Percentiles rank a stretch among this genome's conserved stretches.
Evolutionary conservation across 2,888 invertebrate species (phyloP).

Genomic region (Nephrotoma flavescens): DNA sequence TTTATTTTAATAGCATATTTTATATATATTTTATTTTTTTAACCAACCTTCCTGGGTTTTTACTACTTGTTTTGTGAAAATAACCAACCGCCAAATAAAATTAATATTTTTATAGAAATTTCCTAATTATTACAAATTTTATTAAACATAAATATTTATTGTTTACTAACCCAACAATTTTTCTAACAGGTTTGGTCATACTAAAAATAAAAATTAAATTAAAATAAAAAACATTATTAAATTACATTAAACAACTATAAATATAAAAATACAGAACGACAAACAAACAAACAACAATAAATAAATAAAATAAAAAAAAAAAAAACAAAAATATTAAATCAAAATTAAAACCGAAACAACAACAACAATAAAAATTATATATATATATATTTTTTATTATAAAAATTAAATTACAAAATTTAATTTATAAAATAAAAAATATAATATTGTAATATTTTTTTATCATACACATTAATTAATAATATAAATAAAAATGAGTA

Average conservation of each 20-base stretch:
- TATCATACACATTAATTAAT: background rate
- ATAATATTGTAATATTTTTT: background rate
- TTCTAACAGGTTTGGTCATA: slow-evolving; percentile 34
- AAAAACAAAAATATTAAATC: background rate
- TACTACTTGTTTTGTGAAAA: background rate
- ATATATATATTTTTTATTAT: background rate
- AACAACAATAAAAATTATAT: background rate
- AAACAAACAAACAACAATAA: too few species aligned
- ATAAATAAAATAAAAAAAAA: background rate
- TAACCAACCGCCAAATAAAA: background rate
- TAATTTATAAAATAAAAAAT: background rate
- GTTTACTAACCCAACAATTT: slow-evolving; percentile 12
- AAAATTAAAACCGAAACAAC: background rate
- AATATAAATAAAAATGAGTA: background rate
- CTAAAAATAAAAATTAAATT: slow-evolving; percentile 18
- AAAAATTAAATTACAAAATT: background rate
- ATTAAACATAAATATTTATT: slow-evolving; percentile 1
- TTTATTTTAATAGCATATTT: background rate
- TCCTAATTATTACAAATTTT: background rate
- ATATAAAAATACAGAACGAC: too few species aligned
- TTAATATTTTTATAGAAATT: background rate
- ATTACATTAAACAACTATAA: background rate
- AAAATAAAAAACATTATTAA: background rate
- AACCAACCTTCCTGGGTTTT: background rate
- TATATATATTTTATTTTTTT: background rate